phyloP scores from a whole-genome alignment of 2,797 vertebrate genomes.

The Graptemys geographica region DNA sequence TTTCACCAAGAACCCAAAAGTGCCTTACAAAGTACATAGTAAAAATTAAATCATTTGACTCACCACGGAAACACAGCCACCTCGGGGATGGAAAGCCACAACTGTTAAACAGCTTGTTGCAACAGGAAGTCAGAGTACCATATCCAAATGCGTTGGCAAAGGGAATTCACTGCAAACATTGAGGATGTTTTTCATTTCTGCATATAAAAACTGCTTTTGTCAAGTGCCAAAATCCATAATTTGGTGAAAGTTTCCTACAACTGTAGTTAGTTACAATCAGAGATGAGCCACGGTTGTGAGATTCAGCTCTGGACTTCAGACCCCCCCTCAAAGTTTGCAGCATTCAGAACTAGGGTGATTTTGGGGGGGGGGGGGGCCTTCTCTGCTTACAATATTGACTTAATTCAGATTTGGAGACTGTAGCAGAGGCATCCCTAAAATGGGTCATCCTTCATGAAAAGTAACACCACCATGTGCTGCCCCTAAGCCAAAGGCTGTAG shows the following conservation, averaged over 20 bases:
- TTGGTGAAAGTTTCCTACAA: not conserved
- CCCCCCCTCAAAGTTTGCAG: rapidly evolving
- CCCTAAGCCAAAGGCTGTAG: not conserved
- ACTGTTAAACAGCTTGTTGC: not conserved
- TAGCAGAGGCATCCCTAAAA: not conserved
- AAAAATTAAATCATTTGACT: not conserved
- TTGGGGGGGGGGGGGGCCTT: not conserved
- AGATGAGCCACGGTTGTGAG: not conserved
- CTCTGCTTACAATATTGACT: not conserved
- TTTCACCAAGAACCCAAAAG: not conserved
- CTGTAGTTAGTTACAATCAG: not conserved
- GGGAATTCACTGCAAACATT: not conserved
- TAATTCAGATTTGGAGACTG: not conserved
- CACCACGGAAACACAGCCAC: not conserved
- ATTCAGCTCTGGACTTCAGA: not conserved
- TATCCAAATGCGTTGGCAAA: not conserved
- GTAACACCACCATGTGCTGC: not conserved
- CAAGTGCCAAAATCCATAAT: not conserved
- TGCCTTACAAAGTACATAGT: not conserved
- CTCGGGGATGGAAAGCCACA: not conserved
- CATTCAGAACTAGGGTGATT: not conserved
- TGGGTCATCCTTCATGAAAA: rapidly evolving
- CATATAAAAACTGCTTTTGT: not conserved
- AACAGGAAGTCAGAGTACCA: not conserved
- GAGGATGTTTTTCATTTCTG: not conserved